Base-by-base conservation (phyloP, 1,140 invertebrate species). In the Penaeus japonicus region DNA sequence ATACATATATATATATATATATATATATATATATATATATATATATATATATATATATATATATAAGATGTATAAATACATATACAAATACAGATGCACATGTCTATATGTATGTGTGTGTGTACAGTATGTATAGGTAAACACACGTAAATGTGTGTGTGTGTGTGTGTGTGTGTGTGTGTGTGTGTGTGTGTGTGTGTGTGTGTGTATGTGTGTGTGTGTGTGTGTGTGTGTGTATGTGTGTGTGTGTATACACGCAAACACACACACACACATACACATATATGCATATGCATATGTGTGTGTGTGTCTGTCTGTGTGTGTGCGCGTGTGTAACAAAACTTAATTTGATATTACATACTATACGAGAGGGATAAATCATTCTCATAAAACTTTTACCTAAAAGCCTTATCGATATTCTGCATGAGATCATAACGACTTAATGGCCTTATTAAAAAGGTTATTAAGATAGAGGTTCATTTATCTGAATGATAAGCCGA, bases 1-100 rank as follows among this genome's bases (percentile, higher is more conserved):
- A 65, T 65, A 65, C 30, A 65, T 65, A 65, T 65, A 65, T 65
- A 65, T 59, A 65, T 65, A 65, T 65, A 65, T 65, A 65, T 65
- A 65, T 20, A 65, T 65, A 65, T 65, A 65, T 65, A 20, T 65
- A 65, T 65, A 4, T 65, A 65, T 65, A 65, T 65, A 65, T 65
- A 65, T 65, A 65, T 65, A 65, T 65, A 65, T 65, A 7, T 65
- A 65, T 7, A 7, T 39, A 7, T 7, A 39, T 7, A 7, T 39
- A 39, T 70, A 7, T 15, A 70, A n/a, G 3, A 4, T 22, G 30
- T 10, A 20, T 5, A 70, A 2, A 70, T 7, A 70, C 65, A 70
- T 7, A 73, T 27, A 30, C 65, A 73, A n/a, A 73, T 20, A 70
- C 22, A 70, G 4, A 27, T 4, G 24, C 32, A 70, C n/a, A 70